Conservation (phyloP, 2,797 vertebrate species). For the Cetoscarus ocellatus region DNA sequence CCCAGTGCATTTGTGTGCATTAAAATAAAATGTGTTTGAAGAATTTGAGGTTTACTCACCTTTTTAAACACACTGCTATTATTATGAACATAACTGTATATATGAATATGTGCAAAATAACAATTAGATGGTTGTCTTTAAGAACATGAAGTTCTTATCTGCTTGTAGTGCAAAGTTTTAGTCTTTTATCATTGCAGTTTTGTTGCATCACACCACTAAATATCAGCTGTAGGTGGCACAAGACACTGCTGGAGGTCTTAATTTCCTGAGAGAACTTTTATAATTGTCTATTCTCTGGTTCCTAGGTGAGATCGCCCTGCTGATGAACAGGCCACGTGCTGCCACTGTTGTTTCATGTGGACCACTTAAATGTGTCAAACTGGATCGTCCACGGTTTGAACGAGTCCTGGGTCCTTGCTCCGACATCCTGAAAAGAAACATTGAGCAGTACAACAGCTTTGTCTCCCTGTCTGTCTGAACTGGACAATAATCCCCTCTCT, state of each 20-base stretch:
- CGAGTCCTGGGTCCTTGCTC: slow-evolving; percentile 92
- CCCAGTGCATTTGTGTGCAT: no score
- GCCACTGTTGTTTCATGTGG: slow-evolving; percentile 92
- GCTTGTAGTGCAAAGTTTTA: no score
- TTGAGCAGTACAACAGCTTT: slow-evolving; percentile 97
- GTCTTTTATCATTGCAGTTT: no score
- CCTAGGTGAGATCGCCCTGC: slow-evolving; percentile 91
- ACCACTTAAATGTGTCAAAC: slow-evolving; percentile 92
- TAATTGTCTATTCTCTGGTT: not conserved
- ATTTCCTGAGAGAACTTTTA: slow-evolving; percentile 1
- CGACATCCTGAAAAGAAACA: slow-evolving; percentile 93
- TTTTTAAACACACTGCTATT: no score
- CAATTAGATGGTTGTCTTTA: no score
- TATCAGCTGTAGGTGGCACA: not conserved
- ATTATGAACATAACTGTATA: no score
- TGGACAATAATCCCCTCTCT: not conserved
- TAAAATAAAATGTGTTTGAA: no score
- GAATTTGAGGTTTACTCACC: no score
- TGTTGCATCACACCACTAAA: no score
- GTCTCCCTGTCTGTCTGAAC: slow-evolving; percentile 92
- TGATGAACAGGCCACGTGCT: slow-evolving; percentile 93
- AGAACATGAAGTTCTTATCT: no score
- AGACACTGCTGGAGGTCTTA: not conserved
- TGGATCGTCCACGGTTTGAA: slow-evolving; percentile 92
- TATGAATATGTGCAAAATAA: no score